phyloP scores from a whole-genome alignment of 2,888 invertebrate species.

The Amiota mariae region DNA sequence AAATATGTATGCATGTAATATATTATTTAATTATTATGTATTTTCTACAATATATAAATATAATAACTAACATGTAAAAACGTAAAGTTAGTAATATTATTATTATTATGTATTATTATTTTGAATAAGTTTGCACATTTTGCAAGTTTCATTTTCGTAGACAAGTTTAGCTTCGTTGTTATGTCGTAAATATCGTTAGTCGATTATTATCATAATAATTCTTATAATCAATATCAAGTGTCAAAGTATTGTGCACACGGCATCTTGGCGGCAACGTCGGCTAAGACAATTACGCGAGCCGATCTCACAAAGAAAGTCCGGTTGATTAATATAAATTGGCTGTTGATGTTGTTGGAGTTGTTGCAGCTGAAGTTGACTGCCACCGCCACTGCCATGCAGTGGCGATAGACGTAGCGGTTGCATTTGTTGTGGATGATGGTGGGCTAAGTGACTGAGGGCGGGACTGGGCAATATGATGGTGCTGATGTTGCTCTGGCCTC shows the following conservation, averaged over 20 bases:
- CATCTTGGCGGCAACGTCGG: slow-evolving; percentile 51
- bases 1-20: no score
- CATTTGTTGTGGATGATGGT: slow-evolving; percentile 37
- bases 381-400: slow-evolving; percentile 33
- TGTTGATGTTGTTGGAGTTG: slow-evolving; percentile 23
- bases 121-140: slow-evolving; percentile 14
- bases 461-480: slow-evolving; percentile 68
- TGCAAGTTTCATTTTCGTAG: neutral
- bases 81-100: slow-evolving; percentile 11
- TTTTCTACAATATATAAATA: slow-evolving; percentile 1
- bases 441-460: slow-evolving; percentile 48
- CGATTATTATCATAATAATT: neutral
- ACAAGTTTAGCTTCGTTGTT: slow-evolving; percentile 15
- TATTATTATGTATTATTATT: neutral
- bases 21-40: neutral
- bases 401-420: slow-evolving; percentile 48
- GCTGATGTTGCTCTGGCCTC: slow-evolving; percentile 68
- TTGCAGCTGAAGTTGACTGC: slow-evolving; percentile 47
- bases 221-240: slow-evolving; percentile 13
- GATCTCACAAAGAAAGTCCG: slow-evolving; percentile 52
- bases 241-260: slow-evolving; percentile 49
- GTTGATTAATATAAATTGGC: slow-evolving; percentile 51
- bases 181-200: neutral
- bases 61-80: neutral
- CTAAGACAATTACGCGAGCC: slow-evolving; percentile 52